These are phyloP conservation scores for Zaprionus obscuricornis DNA, from an alignment of 2,888 invertebrate species.

Conservation along the genomic window DNA sequence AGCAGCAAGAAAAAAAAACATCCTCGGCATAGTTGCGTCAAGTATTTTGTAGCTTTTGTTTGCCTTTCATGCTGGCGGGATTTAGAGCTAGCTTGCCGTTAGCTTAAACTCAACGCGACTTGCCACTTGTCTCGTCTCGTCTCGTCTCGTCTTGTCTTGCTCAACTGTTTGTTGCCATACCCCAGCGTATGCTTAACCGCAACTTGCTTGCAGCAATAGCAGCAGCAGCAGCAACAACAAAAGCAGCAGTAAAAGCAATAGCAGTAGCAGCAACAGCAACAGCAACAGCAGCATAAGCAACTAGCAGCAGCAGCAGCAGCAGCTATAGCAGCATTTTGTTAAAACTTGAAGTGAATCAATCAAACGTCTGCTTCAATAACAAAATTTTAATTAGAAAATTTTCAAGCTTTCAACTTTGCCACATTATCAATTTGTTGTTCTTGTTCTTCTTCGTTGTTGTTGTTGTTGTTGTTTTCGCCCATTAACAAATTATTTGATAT, in stretches of 20 bases:
- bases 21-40: slow-evolving; percentile 70
- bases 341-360: slow-evolving; percentile 69
- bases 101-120: background rate
- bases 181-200: slow-evolving; percentile 37
- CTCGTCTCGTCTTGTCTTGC: no score
- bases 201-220: slow-evolving; percentile 14
- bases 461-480: slow-evolving; percentile 14
- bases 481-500: slow-evolving; percentile 68
- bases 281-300: slow-evolving; percentile 14
- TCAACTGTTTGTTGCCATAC: no score
- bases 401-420: slow-evolving; percentile 30
- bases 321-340: background rate
- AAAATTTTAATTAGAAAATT: slow-evolving; percentile 70
- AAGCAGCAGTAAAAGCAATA: background rate
- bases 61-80: slow-evolving; percentile 45
- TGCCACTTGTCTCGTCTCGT: slow-evolving; percentile 4
- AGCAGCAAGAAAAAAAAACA: slow-evolving; percentile 20
- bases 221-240: background rate
- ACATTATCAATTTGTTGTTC: slow-evolving; percentile 53
- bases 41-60: slow-evolving; percentile 75
- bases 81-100: slow-evolving; percentile 25
- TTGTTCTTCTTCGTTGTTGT: background rate
- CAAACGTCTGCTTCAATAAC: slow-evolving; percentile 67
- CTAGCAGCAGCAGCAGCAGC: slow-evolving; percentile 22
- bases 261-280: slow-evolving; percentile 7